phyloP scores from a whole-genome alignment of 2,113 vertebrate genomes.

The Neotragus moschatus region DNA sequence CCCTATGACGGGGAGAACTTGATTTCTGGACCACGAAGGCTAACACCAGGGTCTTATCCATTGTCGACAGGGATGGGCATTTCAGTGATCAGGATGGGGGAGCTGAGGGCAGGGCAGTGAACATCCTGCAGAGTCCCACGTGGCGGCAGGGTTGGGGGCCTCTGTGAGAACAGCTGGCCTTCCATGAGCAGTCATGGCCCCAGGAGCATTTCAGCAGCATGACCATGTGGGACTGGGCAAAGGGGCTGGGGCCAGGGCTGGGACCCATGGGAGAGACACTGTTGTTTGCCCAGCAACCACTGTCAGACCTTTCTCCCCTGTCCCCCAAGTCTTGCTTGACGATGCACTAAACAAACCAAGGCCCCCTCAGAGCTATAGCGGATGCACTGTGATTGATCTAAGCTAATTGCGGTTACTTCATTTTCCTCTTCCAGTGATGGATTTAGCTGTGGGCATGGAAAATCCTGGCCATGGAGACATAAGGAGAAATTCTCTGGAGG shows the following conservation, averaged over 20 bases:
- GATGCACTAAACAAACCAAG: neutral
- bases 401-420: neutral
- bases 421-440: neutral
- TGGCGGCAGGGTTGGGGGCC: rapidly evolving
- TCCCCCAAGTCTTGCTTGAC: neutral
- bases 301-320: neutral
- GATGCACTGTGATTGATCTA: neutral
- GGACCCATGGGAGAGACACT: neutral
- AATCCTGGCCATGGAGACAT: neutral
- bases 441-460: neutral
- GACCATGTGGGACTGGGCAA: rapidly evolving
- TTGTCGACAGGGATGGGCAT: neutral
- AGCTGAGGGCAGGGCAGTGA: neutral
- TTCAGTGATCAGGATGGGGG: neutral
- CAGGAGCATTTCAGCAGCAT: neutral
- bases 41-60: neutral
- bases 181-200: rapidly evolving
- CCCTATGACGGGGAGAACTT: neutral
- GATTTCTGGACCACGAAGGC: neutral
- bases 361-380: neutral
- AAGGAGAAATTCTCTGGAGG: neutral
- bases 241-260: neutral
- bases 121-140: rapidly evolving
- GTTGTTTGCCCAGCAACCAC: rapidly evolving
- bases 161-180: neutral